These are phyloP conservation scores for Schizopygopsis malacanthus DNA, from an alignment of 2,797 vertebrate species.

Conservation along the genomic window DNA sequence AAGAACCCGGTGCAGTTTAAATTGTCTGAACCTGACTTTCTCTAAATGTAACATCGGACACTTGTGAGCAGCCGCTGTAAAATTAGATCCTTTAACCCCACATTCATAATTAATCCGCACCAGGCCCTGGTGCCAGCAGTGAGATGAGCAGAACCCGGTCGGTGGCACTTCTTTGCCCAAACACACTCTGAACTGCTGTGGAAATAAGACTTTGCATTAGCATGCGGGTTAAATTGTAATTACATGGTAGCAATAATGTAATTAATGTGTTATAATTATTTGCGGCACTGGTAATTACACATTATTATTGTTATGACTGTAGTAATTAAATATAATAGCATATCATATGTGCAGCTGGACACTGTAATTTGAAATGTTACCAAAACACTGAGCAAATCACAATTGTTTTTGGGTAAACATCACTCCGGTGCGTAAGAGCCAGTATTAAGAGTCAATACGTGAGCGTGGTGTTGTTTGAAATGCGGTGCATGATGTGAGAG, in stretches of 20 bases:
- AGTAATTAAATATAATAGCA: slow-evolving; percentile 13
- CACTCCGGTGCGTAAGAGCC: neutral
- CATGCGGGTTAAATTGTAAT: slow-evolving; percentile 8
- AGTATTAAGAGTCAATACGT: slow-evolving; percentile 20
- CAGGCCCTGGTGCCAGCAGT: slow-evolving; percentile 69
- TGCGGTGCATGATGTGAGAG: slow-evolving; percentile 42
- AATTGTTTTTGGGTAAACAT: slow-evolving; percentile 5
- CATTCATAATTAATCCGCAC: slow-evolving; percentile 76
- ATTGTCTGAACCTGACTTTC: slow-evolving; percentile 36
- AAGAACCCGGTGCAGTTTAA: slow-evolving; percentile 32
- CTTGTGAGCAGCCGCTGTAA: slow-evolving; percentile 62
- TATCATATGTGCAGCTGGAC: neutral
- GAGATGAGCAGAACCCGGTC: slow-evolving; percentile 65
- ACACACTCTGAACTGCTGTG: slow-evolving; percentile 41
- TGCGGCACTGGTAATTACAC: neutral
- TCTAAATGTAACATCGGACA: slow-evolving; percentile 46
- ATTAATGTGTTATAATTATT: slow-evolving; percentile 33
- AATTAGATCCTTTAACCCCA: slow-evolving; percentile 77
- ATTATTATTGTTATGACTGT: slow-evolving; percentile 7
- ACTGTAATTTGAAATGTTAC: slow-evolving; percentile 39
- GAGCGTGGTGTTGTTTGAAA: slow-evolving; percentile 34
- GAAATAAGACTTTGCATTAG: neutral
- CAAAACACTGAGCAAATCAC: slow-evolving; percentile 25
- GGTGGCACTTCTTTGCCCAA: slow-evolving; percentile 55
- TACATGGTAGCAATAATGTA: slow-evolving; percentile 18